phyloP scores from a whole-genome alignment of 2,113 vertebrate genomes.

The Carlito syrichta region DNA sequence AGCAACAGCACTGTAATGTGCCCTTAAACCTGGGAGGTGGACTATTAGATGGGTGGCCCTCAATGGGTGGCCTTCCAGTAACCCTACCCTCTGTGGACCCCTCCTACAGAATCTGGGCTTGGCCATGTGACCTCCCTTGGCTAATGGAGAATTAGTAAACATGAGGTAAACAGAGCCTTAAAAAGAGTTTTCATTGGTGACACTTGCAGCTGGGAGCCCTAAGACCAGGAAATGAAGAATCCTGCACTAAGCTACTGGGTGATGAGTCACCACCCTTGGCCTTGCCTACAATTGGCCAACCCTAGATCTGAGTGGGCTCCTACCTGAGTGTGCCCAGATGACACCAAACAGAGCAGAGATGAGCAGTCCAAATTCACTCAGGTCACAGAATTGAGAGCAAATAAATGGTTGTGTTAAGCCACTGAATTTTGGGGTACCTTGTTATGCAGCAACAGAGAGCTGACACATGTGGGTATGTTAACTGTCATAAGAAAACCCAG shows the following conservation, averaged over 20 bases:
- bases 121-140: neutral
- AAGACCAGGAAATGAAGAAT: neutral
- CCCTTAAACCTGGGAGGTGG: neutral
- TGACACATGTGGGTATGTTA: neutral
- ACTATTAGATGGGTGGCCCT: neutral
- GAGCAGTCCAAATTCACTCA: neutral
- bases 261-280: neutral
- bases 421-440: neutral
- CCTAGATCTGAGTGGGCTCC: neutral
- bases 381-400: neutral
- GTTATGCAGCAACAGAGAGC: neutral
- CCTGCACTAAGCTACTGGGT: neutral
- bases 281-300: neutral
- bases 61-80: neutral
- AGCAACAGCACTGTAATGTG: neutral
- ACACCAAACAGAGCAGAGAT: neutral
- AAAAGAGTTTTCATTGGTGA: neutral
- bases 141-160: neutral
- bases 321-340: neutral
- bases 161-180: neutral
- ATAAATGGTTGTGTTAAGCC: neutral
- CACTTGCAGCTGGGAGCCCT: neutral
- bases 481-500: neutral
- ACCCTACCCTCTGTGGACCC: accelerated
- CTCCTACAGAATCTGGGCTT: neutral